A percentile compares a stretch with the other conserved stretches of the same genome.
These are phyloP conservation scores for Nephotettix cincticeps DNA, from an alignment of 1,140 invertebrate genomes.

Conservation along the genomic window DNA sequence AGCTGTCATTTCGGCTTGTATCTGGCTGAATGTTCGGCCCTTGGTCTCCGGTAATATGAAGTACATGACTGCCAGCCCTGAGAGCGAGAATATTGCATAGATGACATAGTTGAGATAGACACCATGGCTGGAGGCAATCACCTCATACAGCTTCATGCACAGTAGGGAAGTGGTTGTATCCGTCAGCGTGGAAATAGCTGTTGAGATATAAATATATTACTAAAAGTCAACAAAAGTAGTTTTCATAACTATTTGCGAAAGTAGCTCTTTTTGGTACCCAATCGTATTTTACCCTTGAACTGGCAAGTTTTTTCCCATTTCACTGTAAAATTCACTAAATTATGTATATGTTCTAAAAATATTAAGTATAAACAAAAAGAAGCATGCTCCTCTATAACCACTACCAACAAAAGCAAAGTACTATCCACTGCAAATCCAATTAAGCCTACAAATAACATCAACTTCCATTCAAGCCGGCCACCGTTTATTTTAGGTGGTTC, in stretches of 20 bases:
- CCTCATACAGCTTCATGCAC: conserved; percentile 62
- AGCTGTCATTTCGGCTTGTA: conserved; percentile 61
- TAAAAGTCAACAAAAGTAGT: conserved; percentile 4
- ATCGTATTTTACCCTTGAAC: too few relatives aligned
- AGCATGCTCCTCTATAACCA: too few relatives aligned
- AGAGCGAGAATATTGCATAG: conserved; percentile 66
- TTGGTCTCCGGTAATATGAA: conserved; percentile 88
- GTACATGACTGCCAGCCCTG: conserved; percentile 71
- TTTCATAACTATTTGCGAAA: neutral
- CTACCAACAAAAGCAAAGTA: too few relatives aligned
- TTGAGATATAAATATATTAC: neutral
- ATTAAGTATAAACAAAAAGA: too few relatives aligned
- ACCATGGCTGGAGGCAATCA: conserved; percentile 58
- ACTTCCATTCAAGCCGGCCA: too few relatives aligned
- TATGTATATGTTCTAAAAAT: too few relatives aligned
- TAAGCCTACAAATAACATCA: too few relatives aligned
- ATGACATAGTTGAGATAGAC: conserved; percentile 72
- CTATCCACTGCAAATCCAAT: too few relatives aligned
- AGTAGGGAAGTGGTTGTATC: conserved; percentile 17
- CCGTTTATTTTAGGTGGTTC: too few relatives aligned
- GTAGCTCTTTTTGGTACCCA: too few relatives aligned
- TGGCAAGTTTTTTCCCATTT: too few relatives aligned
- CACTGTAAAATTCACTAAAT: too few relatives aligned
- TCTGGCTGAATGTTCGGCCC: conserved; percentile 81
- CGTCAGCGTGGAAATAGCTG: conserved; percentile 9